Percentiles rank a stretch among this genome's conserved stretches.
phyloP scores from a whole-genome alignment of 2,113 vertebrate genomes.

The Amia ocellicauda region DNA sequence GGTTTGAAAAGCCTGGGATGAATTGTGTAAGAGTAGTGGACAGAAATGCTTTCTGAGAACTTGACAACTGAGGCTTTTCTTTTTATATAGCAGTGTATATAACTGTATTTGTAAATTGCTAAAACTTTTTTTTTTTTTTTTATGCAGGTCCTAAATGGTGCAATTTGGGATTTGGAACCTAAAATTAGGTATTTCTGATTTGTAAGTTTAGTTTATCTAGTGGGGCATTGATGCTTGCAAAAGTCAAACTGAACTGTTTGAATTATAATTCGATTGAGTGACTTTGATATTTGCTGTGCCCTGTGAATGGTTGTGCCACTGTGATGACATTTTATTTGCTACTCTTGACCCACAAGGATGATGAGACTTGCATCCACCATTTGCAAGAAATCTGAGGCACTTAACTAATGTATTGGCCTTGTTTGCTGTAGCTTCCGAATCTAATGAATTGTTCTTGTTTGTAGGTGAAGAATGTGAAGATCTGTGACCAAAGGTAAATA shows the following conservation, averaged over 20 bases:
- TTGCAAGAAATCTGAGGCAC: constrained; percentile 60
- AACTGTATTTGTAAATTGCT: too few species aligned
- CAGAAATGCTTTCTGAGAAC: constrained; percentile 67
- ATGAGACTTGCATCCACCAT: constrained; percentile 60
- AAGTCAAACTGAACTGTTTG: too few species aligned
- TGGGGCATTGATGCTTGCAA: too few species aligned
- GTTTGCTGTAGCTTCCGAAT: background rate
- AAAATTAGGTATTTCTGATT: too few species aligned
- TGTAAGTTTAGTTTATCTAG: too few species aligned
- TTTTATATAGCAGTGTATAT: background rate
- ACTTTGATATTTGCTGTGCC: too few species aligned
- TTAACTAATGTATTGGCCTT: rapidly evolving
- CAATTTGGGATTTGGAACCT: background rate
- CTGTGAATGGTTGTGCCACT: constrained; percentile 39
- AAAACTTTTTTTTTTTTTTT: too few species aligned
- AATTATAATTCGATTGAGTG: too few species aligned
- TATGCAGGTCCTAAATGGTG: background rate
- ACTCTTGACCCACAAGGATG: constrained; percentile 66
- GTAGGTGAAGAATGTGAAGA: background rate
- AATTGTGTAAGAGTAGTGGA: constrained; percentile 41
- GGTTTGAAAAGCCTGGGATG: constrained; percentile 14
- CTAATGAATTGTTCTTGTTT: background rate
- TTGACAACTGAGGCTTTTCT: constrained; percentile 46
- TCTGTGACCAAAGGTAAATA: too few species aligned
- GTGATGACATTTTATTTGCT: constrained; percentile 76